Evolutionary conservation across 2,113 vertebrate genomes (phyloP).

Genomic region (Neofelis nebulosa): DNA sequence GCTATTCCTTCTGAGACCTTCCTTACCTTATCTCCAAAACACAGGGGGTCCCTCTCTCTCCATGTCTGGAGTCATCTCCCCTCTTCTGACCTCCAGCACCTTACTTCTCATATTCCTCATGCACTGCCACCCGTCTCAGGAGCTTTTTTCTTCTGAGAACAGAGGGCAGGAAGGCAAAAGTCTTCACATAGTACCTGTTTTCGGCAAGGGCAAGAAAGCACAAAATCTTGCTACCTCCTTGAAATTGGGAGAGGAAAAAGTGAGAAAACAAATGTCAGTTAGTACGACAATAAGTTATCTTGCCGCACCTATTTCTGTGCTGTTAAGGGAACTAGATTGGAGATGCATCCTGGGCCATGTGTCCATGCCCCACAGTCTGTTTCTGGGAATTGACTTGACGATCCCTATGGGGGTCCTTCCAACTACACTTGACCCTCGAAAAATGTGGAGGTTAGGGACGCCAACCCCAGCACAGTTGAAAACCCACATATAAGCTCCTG

Average conservation of each 20-base stretch:
- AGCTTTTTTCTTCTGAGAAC: neutral
- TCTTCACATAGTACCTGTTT: neutral
- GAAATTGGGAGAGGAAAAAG: neutral
- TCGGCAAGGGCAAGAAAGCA: neutral
- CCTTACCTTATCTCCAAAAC: neutral
- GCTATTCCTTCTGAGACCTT: neutral
- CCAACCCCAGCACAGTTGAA: neutral
- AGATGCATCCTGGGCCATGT: accelerated
- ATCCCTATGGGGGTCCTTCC: neutral
- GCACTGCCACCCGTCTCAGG: neutral
- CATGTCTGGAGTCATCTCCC: neutral
- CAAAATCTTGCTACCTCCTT: neutral
- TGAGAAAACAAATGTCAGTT: neutral
- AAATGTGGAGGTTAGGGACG: neutral
- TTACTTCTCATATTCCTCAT: neutral
- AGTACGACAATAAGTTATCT: neutral
- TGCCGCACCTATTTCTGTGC: neutral
- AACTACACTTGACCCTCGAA: neutral
- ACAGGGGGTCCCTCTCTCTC: neutral
- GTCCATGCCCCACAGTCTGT: neutral
- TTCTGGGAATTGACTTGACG: neutral
- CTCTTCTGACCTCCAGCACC: neutral
- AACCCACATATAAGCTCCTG: neutral
- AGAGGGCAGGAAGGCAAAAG: neutral
- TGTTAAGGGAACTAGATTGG: neutral